Evolutionary conservation across 1,140 invertebrate genomes (phyloP), one percentile per base, ranked within the genome.

Genomic region (Steinernema khuongi): DNA sequence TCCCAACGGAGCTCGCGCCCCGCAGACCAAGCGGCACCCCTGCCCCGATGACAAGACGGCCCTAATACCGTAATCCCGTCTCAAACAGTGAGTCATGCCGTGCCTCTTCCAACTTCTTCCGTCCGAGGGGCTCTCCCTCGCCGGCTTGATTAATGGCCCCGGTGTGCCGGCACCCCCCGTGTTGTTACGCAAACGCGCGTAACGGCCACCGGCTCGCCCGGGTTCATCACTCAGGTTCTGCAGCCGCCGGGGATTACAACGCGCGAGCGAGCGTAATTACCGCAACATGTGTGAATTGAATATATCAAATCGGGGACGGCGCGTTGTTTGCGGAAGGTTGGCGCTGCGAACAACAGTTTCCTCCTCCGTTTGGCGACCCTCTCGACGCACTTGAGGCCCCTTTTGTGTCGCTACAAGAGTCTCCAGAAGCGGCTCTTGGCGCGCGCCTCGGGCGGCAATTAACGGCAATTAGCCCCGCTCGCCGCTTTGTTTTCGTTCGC

Each of bases 211-310:
- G n/a, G n/a, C 36, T 41, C 36, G n/a, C 36, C n/a, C 36, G 50
- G 36, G 36, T 41, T 41, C 36, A 41, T 41, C 36, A 41, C 36
- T 41, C 50, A 4, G 50, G 26, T 60, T 26, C 19, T 22, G 50
- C 50, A 22, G 22, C 50, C 7, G 19, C 19, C 50, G 50, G 14
- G 50, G 50, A 60, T 60, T 60, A 60, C 50, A 60, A 60, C 50
- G 50, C 50, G 50, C 36, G 36, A 41, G 26, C 11, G 11, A 60
- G 50, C 50, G 50, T 60, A 60, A 60, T 60, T 60, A 60, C 50
- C 50, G 50, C 50, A 60, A 60, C 50, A 60, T 60, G 50, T 60
- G 50, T 60, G 50, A 60, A 60, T 60, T 60, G 50, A 60, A 60
- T 60, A 60, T 60, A 60, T 60, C 50, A 60, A 60, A 60, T 60